phyloP scores from a whole-genome alignment of 2,113 vertebrate species.

The Mesembrinibis cayennensis region DNA sequence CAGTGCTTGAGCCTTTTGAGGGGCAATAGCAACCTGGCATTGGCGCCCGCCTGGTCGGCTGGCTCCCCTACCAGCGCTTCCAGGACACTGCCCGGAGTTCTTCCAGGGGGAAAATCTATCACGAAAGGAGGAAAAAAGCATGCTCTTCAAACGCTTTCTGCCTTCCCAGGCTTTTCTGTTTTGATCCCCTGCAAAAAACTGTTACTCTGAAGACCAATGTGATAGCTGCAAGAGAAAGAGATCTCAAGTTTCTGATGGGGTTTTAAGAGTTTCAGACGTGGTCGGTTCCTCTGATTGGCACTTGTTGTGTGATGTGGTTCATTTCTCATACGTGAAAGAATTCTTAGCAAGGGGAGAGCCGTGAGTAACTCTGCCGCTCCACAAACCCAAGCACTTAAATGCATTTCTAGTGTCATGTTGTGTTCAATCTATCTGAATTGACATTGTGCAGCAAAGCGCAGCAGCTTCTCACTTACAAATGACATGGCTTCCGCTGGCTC shows the following conservation, averaged over 20 bases:
- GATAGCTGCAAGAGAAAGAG: neutral
- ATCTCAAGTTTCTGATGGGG: neutral
- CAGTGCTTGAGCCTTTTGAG: neutral
- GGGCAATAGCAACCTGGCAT: neutral
- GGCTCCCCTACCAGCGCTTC: accelerated
- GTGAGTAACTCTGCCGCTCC: neutral
- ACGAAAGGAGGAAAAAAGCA: neutral
- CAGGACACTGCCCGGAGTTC: neutral
- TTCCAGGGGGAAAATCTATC: neutral
- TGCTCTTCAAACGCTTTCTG: neutral
- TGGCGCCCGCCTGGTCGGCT: accelerated
- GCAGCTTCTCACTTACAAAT: neutral
- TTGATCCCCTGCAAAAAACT: neutral
- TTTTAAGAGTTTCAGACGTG: neutral
- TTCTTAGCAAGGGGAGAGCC: neutral
- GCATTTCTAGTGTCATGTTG: neutral
- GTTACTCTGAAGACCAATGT: neutral
- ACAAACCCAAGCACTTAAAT: neutral
- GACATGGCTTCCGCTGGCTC: neutral
- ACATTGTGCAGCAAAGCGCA: neutral
- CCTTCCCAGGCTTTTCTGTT: neutral
- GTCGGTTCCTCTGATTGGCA: neutral
- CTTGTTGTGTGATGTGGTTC: neutral
- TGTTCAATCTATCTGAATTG: neutral
- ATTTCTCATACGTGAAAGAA: neutral